Evolutionary conservation across 2,888 invertebrate genomes (phyloP).

Genomic region (Stenchaetothrips biformis): DNA sequence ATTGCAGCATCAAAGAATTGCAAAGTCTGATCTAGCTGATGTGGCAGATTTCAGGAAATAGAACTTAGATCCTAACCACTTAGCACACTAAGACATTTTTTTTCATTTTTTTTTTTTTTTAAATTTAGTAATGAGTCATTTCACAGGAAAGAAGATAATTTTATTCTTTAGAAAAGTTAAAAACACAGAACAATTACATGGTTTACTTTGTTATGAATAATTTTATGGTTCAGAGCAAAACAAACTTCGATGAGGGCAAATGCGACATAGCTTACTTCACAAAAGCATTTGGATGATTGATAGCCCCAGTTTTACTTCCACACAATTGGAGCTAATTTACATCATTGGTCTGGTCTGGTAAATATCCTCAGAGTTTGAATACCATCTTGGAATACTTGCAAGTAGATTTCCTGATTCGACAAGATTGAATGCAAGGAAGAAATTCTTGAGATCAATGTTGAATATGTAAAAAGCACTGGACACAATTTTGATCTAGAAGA

Average conservation of each 20-base stretch:
- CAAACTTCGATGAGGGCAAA: conserved; percentile 3
- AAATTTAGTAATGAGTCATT: conserved; percentile 10
- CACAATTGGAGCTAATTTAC: conserved; percentile 23
- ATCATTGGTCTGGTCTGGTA: conserved; percentile 12
- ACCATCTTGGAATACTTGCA: not conserved
- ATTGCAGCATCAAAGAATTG: not conserved
- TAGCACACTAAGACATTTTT: not conserved
- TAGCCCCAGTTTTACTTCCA: conserved; percentile 6
- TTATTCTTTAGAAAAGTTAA: conserved; percentile 25
- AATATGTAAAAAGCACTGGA: conserved; percentile 2
- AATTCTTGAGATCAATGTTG: conserved; percentile 10
- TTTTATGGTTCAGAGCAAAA: conserved; percentile 17
- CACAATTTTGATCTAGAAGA: not conserved
- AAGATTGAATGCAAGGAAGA: not conserved
- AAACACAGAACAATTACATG: conserved; percentile 22
- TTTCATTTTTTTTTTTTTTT: not conserved
- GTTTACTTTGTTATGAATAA: conserved; percentile 22
- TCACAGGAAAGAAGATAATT: conserved; percentile 25
- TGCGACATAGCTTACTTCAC: conserved; percentile 6
- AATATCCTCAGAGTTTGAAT: not conserved
- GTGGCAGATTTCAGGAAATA: not conserved
- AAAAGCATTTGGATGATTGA: conserved; percentile 23
- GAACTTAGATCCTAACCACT: conserved; percentile 10
- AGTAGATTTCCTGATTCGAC: not conserved
- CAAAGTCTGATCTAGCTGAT: not conserved